Evolutionary conservation across 2,888 invertebrate species (phyloP).

Genomic region (Ectemnius lituratus): DNA sequence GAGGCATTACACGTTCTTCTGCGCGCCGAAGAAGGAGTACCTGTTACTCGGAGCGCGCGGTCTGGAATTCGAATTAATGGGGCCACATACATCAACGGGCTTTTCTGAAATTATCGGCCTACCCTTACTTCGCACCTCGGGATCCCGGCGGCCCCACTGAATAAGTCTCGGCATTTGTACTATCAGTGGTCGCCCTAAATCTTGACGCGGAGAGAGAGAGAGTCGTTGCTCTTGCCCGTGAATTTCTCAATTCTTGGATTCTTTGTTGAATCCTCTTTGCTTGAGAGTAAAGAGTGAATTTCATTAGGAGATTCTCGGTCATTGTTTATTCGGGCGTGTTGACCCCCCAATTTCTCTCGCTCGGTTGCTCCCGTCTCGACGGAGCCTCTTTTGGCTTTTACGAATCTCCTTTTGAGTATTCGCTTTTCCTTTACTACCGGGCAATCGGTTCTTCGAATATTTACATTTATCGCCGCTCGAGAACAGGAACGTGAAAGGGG

Average conservation of each 20-base stretch:
- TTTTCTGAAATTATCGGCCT: conserved; percentile 42
- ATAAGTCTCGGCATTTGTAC: conserved; percentile 1
- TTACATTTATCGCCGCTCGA: conserved; percentile 27
- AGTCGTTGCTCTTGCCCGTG: no score
- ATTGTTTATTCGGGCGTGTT: conserved; percentile 9
- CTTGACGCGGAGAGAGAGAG: no score
- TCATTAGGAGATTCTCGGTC: no score
- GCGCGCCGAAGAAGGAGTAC: conserved; percentile 46
- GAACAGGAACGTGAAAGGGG: conserved; percentile 22
- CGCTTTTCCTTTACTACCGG: conserved; percentile 17
- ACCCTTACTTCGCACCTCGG: conserved; percentile 4
- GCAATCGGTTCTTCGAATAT: conserved; percentile 31
- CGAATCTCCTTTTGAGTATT: conserved; percentile 19
- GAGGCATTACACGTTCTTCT: conserved; percentile 28
- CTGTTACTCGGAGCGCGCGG: conserved; percentile 33
- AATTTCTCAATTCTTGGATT: no score
- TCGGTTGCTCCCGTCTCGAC: not conserved
- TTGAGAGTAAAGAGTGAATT: no score
- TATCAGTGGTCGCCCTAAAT: no score
- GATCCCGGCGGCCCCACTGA: conserved; percentile 10
- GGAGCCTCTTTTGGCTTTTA: not conserved
- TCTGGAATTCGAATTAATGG: conserved; percentile 49
- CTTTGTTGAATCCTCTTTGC: no score
- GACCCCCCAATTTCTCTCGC: not conserved
- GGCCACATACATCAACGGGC: conserved; percentile 37